Base-by-base conservation (phyloP, 2,113 vertebrate species). In the Bujurquina vittata region DNA sequence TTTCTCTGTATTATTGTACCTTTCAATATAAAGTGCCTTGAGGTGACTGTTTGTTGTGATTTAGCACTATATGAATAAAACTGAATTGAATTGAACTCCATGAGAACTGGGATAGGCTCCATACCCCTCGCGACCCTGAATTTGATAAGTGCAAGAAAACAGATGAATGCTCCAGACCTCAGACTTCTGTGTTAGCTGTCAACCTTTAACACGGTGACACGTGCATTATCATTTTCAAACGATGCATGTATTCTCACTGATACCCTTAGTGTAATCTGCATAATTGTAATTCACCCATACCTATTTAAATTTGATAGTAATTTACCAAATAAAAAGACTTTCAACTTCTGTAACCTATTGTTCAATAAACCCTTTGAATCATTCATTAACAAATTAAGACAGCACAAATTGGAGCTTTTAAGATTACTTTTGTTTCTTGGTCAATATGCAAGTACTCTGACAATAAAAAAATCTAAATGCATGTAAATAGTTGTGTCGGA, bases 61-160 rank as follows among this genome's bases (percentile, higher is more conserved):
- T 26, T 26, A 26, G 26, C 26, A 26, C 26, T 26, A 49, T 69
- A 40, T n/a, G n/a, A n/a, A n/a, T n/a, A n/a, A n/a, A n/a, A n/a
- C n/a, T n/a, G n/a, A n/a, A n/a, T n/a, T n/a, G n/a, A n/a, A n/a
- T n/a, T n/a, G n/a, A n/a, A n/a, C n/a, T n/a, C n/a, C n/a, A n/a
- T n/a, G n/a, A 29, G 43, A 69, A 23, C 17, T 69, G 65, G 65
- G 10, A 69, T 69, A 20, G 17, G 23, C 15, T 69, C 65, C 43
- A 20, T 7, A 14, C 0, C 65, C 20, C 40, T 10, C 0, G 3
- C 18, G 43, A 69, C 23, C 17, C 23, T 52, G 0, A 69, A 69
- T 69, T 69, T 69, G 43, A 31, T 69, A 52, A 31, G 43, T 20
- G 43, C 43, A 52, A 69, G 22, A 69, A 29, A 49, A 69, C 52